Percentiles rank a stretch among this genome's conserved stretches.
phyloP scores from a whole-genome alignment of 2,888 invertebrate genomes.

The Pocota personata region DNA sequence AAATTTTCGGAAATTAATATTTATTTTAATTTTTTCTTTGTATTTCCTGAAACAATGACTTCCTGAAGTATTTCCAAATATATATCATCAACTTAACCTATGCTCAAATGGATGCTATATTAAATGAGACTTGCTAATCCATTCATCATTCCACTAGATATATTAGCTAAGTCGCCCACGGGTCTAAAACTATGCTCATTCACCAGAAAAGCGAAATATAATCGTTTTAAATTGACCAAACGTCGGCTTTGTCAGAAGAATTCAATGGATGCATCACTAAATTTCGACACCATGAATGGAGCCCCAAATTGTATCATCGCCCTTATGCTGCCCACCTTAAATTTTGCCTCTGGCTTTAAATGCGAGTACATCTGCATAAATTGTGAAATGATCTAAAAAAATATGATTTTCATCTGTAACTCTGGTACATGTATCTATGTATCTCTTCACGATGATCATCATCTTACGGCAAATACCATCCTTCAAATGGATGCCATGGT shows the following conservation, averaged over 20 bases:
- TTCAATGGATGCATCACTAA: neutral
- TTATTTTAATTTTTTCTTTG: neutral
- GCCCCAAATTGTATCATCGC: neutral
- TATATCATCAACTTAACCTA: neutral
- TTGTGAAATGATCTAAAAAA: slow-evolving; percentile 24
- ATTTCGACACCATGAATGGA: neutral
- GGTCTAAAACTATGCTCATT: neutral
- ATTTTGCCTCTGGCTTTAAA: neutral
- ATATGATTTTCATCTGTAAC: slow-evolving; percentile 32
- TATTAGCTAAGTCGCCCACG: neutral
- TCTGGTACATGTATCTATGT: slow-evolving; percentile 2
- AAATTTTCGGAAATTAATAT: neutral
- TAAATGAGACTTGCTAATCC: neutral
- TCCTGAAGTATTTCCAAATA: neutral
- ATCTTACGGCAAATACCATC: slow-evolving; percentile 38
- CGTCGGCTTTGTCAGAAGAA: neutral
- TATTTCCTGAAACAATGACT: neutral
- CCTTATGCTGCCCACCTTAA: neutral
- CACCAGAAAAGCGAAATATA: neutral
- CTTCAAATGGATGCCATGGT: slow-evolving; percentile 66
- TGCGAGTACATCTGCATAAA: slow-evolving; percentile 21
- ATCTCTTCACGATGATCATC: slow-evolving; percentile 31
- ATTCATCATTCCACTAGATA: neutral
- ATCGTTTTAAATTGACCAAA: neutral
- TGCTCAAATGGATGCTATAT: neutral